phyloP scores from a whole-genome alignment of 2,113 vertebrate species.

The Limnothrissa miodon region DNA sequence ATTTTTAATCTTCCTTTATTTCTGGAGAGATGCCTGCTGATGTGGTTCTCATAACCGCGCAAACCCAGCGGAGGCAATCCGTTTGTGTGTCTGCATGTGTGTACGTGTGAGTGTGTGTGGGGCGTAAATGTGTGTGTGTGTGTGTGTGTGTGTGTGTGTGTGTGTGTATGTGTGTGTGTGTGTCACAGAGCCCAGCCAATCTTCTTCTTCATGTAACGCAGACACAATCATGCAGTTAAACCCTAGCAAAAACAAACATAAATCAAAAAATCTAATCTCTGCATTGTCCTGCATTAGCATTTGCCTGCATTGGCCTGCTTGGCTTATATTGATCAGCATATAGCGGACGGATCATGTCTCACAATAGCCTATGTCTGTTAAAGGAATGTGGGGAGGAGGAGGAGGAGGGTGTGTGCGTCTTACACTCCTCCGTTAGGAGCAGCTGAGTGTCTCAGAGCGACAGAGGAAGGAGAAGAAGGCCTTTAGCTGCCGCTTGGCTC shows the following conservation, averaged over 20 bases:
- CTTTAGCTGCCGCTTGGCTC: background rate
- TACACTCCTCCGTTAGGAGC: background rate
- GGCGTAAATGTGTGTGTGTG: background rate
- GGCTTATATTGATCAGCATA: background rate
- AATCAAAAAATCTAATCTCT: background rate
- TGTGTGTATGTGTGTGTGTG: slow-evolving; percentile 5
- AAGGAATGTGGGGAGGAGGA: too few species aligned
- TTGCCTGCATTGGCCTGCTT: too few species aligned
- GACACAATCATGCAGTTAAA: background rate
- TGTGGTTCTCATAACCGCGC: background rate
- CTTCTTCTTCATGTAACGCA: background rate
- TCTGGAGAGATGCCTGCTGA: background rate
- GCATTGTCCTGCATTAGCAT: too few species aligned
- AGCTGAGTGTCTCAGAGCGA: too few species aligned
- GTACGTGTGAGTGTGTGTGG: background rate
- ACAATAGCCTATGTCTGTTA: background rate
- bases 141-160: slow-evolving; percentile 11
- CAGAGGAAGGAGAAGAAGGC: background rate
- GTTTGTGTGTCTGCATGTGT: background rate
- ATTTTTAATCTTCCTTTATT: slow-evolving; percentile 1
- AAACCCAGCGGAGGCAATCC: background rate
- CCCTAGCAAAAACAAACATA: background rate
- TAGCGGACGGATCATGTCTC: background rate
- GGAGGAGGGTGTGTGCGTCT: background rate
- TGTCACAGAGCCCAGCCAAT: background rate